phyloP scores from a whole-genome alignment of 2,888 invertebrate genomes.

The Caradrina clavipalpis region DNA sequence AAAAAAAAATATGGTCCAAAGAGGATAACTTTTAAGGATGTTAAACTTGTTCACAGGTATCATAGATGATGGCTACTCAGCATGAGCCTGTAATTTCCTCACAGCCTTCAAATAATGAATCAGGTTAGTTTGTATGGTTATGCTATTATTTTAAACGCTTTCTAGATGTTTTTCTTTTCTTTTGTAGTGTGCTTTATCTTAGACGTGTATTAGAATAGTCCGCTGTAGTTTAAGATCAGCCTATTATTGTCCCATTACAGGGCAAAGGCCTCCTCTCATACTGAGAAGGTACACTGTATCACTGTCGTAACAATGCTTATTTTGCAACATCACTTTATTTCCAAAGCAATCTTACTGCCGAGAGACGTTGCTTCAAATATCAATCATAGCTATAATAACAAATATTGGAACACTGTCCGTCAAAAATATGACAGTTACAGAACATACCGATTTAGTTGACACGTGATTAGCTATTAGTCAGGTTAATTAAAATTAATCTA shows the following conservation, averaged over 20 bases:
- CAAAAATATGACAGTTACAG: too few species aligned
- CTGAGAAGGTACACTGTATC: too few species aligned
- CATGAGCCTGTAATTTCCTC: constrained; percentile 82
- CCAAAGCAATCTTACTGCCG: not conserved
- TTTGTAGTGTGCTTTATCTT: constrained; percentile 1
- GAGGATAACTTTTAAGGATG: constrained; percentile 29
- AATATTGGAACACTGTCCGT: too few species aligned
- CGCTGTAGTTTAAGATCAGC: not conserved
- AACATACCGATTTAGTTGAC: too few species aligned
- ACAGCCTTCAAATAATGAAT: constrained; percentile 84
- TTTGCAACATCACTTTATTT: not conserved
- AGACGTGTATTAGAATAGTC: not conserved
- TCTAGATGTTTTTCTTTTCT: not conserved
- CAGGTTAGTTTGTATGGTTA: constrained; percentile 77
- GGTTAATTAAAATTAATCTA: too few species aligned
- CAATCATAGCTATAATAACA: too few species aligned
- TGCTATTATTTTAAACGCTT: constrained; percentile 3
- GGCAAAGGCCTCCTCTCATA: too few species aligned
- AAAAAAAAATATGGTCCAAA: not conserved
- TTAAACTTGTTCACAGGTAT: constrained; percentile 87
- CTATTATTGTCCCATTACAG: too few species aligned
- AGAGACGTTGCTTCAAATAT: too few species aligned
- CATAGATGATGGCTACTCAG: constrained; percentile 85
- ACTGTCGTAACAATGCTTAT: not conserved
- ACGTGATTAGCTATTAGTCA: too few species aligned